Base-by-base conservation (phyloP, 2,888 invertebrate species). In the Agapostemon virescens region DNA sequence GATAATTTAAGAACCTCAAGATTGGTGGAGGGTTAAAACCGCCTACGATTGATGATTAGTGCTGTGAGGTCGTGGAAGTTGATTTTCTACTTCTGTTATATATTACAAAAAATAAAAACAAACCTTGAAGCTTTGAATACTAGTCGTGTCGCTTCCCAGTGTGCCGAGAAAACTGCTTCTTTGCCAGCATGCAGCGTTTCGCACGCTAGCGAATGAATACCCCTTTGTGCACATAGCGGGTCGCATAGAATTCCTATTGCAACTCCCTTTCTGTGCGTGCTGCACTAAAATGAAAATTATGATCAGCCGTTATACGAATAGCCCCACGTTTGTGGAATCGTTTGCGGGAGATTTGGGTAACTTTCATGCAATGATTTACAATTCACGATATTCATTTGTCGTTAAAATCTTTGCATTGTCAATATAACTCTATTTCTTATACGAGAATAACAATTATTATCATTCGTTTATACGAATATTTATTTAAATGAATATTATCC, bases 231-330 rank as follows among this genome's bases (percentile, higher is more conserved):
- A 90, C 96, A 96, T 23, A 96, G 89, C 0, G 94, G 94, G 23
- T 93, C 92, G 90, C 96, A 96, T n/a, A 96, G 90, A 80, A 94
- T 95, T 49, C 96, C 96, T 71, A 95, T 93, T 9, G 95, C 94
- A 75, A 93, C 88, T 13, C 94, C 94, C 79, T 93, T 93, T 75
- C 92, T 92, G 90, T 95, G 94, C 67, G 93, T 92, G 75, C 92
- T 91, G 89, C 95, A 95, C 95, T 95, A 93, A 85, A 93, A 94
- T 88, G 58, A 74, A 69, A 85, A 78, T 84, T 76, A 73, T 63
- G 69, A 83, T 85, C 66, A 74, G 33, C 42, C 77, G 79, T 45
- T 42, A 45, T 38, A 40, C 13, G n/a, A 52, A 67, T 69, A n/a
- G n/a, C 7, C 1, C 7, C 30, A 7, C 17, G 2, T 0, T 58